phyloP scores from a whole-genome alignment of 2,113 vertebrate species.

The Dendropsophus ebraccatus region DNA sequence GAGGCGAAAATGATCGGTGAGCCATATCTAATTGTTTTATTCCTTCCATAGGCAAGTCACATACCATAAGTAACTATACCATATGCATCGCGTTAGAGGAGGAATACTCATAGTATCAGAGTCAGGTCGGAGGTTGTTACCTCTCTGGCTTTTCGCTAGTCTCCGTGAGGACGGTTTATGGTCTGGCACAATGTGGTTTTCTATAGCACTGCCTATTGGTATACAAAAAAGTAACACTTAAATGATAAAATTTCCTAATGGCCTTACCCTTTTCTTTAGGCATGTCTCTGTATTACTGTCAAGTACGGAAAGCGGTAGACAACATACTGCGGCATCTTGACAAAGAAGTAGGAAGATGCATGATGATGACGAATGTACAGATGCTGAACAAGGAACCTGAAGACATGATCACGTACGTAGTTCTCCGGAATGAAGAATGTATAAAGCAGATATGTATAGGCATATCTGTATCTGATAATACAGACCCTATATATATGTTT shows the following conservation, averaged over 20 bases:
- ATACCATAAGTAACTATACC: neutral
- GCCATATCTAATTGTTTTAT: slow-evolving; percentile 59
- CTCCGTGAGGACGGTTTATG: too few species aligned
- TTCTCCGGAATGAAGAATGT: neutral
- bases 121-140: neutral
- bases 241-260: neutral
- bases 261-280: slow-evolving; percentile 72
- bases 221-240: neutral
- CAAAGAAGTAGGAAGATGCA: slow-evolving; percentile 97
- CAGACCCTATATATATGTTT: too few species aligned
- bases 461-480: too few species aligned
- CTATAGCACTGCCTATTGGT: neutral
- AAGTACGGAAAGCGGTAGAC: slow-evolving; percentile 96
- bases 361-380: slow-evolving; percentile 97
- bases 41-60: neutral
- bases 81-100: neutral
- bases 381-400: slow-evolving; percentile 99
- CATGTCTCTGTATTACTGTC: slow-evolving; percentile 97
- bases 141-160: too few species aligned
- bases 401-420: slow-evolving; percentile 97
- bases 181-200: neutral
- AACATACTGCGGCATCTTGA: slow-evolving; percentile 95
- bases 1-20: slow-evolving; percentile 97
- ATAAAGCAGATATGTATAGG: too few species aligned
- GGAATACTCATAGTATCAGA: neutral